Percentiles rank a stretch among this genome's conserved stretches.
These are phyloP conservation scores for Periophthalmus magnuspinnatus DNA, from an alignment of 2,797 vertebrate species.

Conservation along the genomic window DNA sequence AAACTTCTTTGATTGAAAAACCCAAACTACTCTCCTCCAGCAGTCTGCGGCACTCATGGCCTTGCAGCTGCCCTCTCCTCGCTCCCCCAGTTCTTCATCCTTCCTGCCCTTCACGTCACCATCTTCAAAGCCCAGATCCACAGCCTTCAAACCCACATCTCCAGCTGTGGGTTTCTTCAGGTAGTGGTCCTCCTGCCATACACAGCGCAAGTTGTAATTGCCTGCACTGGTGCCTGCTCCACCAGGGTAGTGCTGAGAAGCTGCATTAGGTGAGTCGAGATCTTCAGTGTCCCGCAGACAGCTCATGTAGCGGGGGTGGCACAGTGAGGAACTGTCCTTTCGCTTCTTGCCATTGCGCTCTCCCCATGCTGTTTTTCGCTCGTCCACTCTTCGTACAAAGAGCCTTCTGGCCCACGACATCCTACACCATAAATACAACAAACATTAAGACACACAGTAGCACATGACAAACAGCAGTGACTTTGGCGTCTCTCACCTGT, in stretches of 20 bases:
- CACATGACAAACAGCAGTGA: conserved; percentile 4
- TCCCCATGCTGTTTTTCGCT: conserved; percentile 93
- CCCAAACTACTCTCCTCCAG: conserved; percentile 78
- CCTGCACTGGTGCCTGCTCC: conserved; percentile 64
- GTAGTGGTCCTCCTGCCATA: conserved; percentile 96
- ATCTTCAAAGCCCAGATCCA: conserved; percentile 87
- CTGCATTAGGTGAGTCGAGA: conserved; percentile 67
- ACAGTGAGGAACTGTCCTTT: conserved; percentile 82
- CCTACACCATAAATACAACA: conserved; percentile 61
- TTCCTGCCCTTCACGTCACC: conserved; percentile 75
- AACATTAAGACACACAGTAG: background rate
- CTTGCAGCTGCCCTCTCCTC: conserved; percentile 57
- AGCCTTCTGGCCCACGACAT: conserved; percentile 98
- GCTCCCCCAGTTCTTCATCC: conserved; percentile 59
- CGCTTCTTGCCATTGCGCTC: conserved; percentile 93
- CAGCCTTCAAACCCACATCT: conserved; percentile 82
- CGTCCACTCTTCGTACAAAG: conserved; percentile 88
- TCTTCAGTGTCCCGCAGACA: conserved; percentile 89
- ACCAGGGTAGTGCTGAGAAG: conserved; percentile 69
- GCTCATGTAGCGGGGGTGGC: conserved; percentile 92
- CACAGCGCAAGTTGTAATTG: conserved; percentile 81
- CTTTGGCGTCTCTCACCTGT: conserved; percentile 67
- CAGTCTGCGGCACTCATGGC: conserved; percentile 73
- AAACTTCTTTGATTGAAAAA: conserved; percentile 95
- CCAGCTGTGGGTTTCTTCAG: conserved; percentile 77